Conservation (phyloP, 2,113 vertebrate genomes). For the Verasper variegatus region DNA sequence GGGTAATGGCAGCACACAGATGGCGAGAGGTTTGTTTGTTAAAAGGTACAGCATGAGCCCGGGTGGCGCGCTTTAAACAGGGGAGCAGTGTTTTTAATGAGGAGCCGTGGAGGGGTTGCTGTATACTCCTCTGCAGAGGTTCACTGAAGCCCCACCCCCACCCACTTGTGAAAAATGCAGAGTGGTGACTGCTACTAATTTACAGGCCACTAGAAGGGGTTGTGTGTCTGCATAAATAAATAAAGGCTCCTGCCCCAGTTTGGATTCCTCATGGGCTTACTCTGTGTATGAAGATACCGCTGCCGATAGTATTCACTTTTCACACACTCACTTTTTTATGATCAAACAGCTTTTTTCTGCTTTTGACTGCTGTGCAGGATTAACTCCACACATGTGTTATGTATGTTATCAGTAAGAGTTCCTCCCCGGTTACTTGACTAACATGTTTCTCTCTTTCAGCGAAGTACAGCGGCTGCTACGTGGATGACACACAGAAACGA, state of each 20-base stretch:
- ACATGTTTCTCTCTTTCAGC: constrained; percentile 79
- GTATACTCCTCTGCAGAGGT: constrained; percentile 50
- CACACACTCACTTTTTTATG: background rate
- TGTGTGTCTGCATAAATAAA: constrained; percentile 76
- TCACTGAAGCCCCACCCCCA: constrained; percentile 46
- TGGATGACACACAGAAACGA: constrained; percentile 89
- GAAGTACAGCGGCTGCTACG: constrained; percentile 93
- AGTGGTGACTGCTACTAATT: constrained; percentile 61
- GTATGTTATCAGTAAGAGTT: background rate
- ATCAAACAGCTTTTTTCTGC: background rate
- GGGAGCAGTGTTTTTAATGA: constrained; percentile 40
- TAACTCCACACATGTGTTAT: background rate
- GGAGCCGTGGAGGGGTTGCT: constrained; percentile 27
- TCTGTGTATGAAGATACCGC: constrained; percentile 2
- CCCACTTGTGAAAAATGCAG: constrained; percentile 58
- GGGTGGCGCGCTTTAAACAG: background rate
- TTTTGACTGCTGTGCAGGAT: background rate
- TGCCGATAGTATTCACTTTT: background rate
- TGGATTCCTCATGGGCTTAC: constrained; percentile 42
- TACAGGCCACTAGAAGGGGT: constrained; percentile 77
- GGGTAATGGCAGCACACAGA: constrained; percentile 69
- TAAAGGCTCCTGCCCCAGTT: constrained; percentile 68
- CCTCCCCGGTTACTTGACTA: background rate
- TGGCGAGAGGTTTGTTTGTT: constrained; percentile 62
- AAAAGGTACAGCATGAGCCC: constrained; percentile 38